Base-by-base conservation (phyloP, 1,140 invertebrate species). In the Aphaenogaster ashmeadi region DNA sequence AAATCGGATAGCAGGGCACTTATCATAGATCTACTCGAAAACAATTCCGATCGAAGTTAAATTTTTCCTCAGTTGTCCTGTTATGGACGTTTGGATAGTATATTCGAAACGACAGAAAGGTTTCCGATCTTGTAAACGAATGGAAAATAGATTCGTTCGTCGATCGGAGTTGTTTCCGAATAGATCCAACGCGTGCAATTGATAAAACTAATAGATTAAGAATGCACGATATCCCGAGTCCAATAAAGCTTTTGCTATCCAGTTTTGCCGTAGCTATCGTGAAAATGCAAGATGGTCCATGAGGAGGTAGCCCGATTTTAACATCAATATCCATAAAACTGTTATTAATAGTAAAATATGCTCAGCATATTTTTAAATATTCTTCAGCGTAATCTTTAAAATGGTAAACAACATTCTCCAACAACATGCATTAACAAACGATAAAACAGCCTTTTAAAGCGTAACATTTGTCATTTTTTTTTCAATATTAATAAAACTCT, bases 321-420 rank as follows among this genome's bases (percentile, higher is more conserved):
- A 50, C 3, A 21, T 38, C 18, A 58, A 41, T 75, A 60, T 9
- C 13, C 6, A 41, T 21, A 15, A 75, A 75, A 78, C 1, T 64
- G n/a, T 62, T 58, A 78, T 78, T 38, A 81, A 33, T 33, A 38
- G 18, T 62, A 77, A 62, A 78, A 78, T 33, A 72, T 36, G 50
- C 50, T 3, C 7, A 13, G 56, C 21, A 58, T 56, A 56, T 13
- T 58, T 58, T 27, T 27, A 27, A 27, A 27, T 27, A 15, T 15
- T 64, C 33, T 81, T 8, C 66, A 50, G 38, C 69, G 18, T n/a
- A 38, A 74, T 21, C 36, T 38, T 56, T 44, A 47, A 54, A 77
- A 60, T 15, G 8, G 7, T 44, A 44, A 47, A 44, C 21, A 60
- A 60, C 56, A n/a, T 15, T 41, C n/a, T 44, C 0, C 41, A 27